A percentile compares a stretch with the other conserved stretches of the same genome.
phyloP scores from a whole-genome alignment of 2,888 invertebrate species.

The Eilema griseolum region DNA sequence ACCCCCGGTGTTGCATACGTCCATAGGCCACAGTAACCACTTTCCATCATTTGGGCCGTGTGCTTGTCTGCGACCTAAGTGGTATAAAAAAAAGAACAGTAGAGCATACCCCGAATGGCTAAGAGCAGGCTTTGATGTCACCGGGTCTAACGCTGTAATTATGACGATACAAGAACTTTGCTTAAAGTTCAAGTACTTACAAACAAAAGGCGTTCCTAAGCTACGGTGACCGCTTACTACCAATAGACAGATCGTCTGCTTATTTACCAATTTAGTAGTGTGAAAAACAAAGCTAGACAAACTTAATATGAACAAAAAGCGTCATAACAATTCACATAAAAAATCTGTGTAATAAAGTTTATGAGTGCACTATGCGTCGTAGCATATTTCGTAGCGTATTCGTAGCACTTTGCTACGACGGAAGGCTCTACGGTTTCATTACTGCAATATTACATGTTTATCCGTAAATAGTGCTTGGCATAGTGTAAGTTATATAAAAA shows the following conservation, averaged over 20 bases:
- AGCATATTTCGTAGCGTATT: constrained; percentile 32
- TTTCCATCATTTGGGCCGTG: no score
- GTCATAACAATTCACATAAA: constrained; percentile 44
- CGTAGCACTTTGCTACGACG: constrained; percentile 51
- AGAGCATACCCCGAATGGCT: no score
- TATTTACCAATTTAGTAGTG: not conserved
- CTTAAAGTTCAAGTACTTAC: no score
- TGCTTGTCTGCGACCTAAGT: no score
- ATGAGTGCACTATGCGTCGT: constrained; percentile 43
- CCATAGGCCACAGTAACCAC: no score
- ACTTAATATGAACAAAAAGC: constrained; percentile 36
- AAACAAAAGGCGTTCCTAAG: no score
- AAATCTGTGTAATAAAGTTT: constrained; percentile 49
- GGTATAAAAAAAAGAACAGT: no score
- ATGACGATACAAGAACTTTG: no score
- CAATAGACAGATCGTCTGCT: not conserved
- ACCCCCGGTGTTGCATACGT: no score
- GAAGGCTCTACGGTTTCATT: constrained; percentile 33
- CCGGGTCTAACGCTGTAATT: no score
- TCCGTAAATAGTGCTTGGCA: constrained; percentile 42
- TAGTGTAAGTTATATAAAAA: constrained; percentile 14
- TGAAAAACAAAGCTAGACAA: not conserved
- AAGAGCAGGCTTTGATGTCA: no score
- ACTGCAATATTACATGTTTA: constrained; percentile 39
- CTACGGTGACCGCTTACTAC: not conserved